Conservation (phyloP, 2,888 invertebrate species). For the Tenthredo mesomela region DNA sequence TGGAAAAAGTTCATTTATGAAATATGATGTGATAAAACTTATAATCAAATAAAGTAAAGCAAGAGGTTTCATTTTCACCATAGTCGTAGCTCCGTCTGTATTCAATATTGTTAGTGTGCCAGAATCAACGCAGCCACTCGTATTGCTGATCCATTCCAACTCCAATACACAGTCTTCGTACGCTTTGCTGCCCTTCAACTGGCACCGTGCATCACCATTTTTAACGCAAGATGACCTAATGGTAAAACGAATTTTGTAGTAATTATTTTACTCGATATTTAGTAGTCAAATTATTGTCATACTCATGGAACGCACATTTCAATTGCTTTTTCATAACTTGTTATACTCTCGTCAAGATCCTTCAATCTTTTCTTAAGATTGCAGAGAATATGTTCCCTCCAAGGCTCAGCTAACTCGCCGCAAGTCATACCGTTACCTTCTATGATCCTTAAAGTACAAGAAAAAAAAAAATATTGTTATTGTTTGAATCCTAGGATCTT, state of each 20-base stretch:
- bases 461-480: slow-evolving; percentile 13
- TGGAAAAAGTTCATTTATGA: slow-evolving; percentile 70
- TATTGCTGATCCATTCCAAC: slow-evolving; percentile 88
- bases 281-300: background rate
- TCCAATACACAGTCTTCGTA: slow-evolving; percentile 90
- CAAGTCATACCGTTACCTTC: slow-evolving; percentile 82
- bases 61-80: slow-evolving; percentile 79
- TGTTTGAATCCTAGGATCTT: background rate
- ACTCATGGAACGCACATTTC: slow-evolving; percentile 80
- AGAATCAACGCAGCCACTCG: slow-evolving; percentile 83
- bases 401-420: slow-evolving; percentile 85
- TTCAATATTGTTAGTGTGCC: slow-evolving; percentile 89
- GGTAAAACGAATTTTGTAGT: background rate
- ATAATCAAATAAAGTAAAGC: slow-evolving; percentile 43
- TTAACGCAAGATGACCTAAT: slow-evolving; percentile 89
- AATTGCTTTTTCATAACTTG: slow-evolving; percentile 87
- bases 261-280: background rate
- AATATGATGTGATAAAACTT: slow-evolving; percentile 32
- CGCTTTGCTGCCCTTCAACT: slow-evolving; percentile 75
- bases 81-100: slow-evolving; percentile 88
- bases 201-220: slow-evolving; percentile 88
- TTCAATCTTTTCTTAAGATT: slow-evolving; percentile 83
- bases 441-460: slow-evolving; percentile 78
- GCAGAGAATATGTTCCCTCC: slow-evolving; percentile 88
- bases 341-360: slow-evolving; percentile 79